These are phyloP conservation scores for Sinocyclocheilus grahami DNA, from an alignment of 2,113 vertebrate genomes.

Conservation along the genomic window DNA sequence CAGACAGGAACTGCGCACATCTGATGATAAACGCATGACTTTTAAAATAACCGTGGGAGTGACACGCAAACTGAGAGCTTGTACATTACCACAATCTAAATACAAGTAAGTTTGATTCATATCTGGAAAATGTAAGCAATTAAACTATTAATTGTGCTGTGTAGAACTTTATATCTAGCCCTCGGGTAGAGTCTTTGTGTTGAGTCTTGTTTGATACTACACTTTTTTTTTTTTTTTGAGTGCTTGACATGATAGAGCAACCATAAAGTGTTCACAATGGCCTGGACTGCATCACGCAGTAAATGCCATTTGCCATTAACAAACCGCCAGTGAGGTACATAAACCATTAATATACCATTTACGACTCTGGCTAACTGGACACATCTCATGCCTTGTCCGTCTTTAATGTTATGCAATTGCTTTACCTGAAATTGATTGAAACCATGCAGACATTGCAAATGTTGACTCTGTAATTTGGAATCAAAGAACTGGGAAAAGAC, in stretches of 20 bases:
- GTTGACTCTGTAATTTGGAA: neutral
- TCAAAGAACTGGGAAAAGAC: neutral
- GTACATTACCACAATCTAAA: slow-evolving; percentile 44
- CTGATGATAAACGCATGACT: neutral
- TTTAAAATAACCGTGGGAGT: neutral
- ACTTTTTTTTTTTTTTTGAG: slow-evolving; percentile 72
- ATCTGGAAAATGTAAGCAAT: slow-evolving; percentile 70
- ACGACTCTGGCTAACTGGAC: slow-evolving; percentile 74
- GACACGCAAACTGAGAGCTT: neutral
- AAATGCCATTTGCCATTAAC: slow-evolving; percentile 79
- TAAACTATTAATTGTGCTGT: slow-evolving; percentile 74
- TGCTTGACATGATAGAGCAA: slow-evolving; percentile 78
- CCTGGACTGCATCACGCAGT: slow-evolving; percentile 72
- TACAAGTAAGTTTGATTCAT: slow-evolving; percentile 74
- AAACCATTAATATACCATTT: slow-evolving; percentile 79
- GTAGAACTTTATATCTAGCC: slow-evolving; percentile 73
- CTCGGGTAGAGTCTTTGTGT: slow-evolving; percentile 67
- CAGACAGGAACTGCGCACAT: neutral
- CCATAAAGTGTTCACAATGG: slow-evolving; percentile 73
- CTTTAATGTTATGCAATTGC: slow-evolving; percentile 60
- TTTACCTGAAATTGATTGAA: neutral
- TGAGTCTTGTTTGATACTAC: slow-evolving; percentile 75
- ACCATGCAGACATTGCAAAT: neutral
- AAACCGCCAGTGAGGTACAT: slow-evolving; percentile 73
- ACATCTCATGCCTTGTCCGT: slow-evolving; percentile 62